Evolutionary conservation across 1,140 invertebrate species (phyloP).

Genomic region (Drosophila ambigua): DNA sequence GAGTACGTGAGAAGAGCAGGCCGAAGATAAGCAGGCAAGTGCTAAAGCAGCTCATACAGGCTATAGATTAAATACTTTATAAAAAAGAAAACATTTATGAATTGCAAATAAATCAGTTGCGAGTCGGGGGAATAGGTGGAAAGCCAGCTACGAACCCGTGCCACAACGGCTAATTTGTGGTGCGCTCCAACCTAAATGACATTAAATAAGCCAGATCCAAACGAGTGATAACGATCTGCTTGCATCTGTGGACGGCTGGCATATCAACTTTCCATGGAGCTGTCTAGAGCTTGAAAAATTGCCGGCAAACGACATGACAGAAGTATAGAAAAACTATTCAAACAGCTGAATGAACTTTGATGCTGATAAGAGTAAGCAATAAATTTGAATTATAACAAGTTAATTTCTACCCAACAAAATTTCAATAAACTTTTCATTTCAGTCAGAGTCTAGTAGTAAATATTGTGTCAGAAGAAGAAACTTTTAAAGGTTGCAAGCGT

Average conservation of each 20-base stretch:
- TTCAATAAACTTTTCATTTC: slow-evolving; percentile 7
- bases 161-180: slow-evolving; percentile 44
- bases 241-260: slow-evolving; percentile 8
- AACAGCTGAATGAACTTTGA: slow-evolving; percentile 60
- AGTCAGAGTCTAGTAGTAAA: slow-evolving; percentile 17
- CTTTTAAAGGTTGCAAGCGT: not conserved
- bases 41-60: slow-evolving; percentile 8
- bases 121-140: slow-evolving; percentile 4
- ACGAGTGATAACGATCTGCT: slow-evolving; percentile 33
- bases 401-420: slow-evolving; percentile 23
- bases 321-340: slow-evolving; percentile 37
- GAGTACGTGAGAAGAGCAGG: slow-evolving; percentile 18
- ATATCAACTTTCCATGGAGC: slow-evolving; percentile 43
- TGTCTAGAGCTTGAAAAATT: slow-evolving; percentile 45
- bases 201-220: slow-evolving; percentile 46
- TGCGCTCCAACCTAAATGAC: slow-evolving; percentile 20
- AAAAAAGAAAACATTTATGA: slow-evolving; percentile 19
- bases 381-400: slow-evolving; percentile 29
- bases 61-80: slow-evolving; percentile 31
- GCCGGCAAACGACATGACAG: slow-evolving; percentile 38
- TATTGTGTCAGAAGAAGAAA: slow-evolving; percentile 2
- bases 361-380: slow-evolving; percentile 45
- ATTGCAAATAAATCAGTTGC: slow-evolving; percentile 14
- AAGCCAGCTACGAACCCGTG: slow-evolving; percentile 1
- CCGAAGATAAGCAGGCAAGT: slow-evolving; percentile 40